Evolutionary conservation across 2,888 invertebrate species (phyloP).

Genomic region (Ypsolopha scabrella): DNA sequence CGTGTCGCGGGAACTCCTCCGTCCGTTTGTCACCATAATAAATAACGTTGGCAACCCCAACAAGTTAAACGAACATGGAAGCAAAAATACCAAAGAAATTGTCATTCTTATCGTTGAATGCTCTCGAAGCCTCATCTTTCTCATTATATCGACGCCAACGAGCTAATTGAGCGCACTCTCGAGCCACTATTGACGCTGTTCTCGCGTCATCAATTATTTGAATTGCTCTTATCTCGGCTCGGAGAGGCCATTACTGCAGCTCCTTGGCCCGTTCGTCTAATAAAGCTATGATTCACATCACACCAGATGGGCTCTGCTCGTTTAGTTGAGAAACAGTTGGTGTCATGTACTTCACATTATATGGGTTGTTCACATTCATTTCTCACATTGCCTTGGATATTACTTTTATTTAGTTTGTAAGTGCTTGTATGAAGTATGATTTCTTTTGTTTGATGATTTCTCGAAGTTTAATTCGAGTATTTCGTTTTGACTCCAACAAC

Average conservation of each 20-base stretch:
- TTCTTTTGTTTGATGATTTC: too few relatives aligned
- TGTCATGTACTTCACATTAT: too few relatives aligned
- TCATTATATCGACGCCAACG: slow-evolving; percentile 10
- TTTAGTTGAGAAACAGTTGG: too few relatives aligned
- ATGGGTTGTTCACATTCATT: too few relatives aligned
- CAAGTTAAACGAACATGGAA: background rate
- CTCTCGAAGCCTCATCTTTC: background rate
- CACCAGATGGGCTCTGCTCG: background rate
- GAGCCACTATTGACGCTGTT: slow-evolving; percentile 11
- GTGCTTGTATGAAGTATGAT: too few relatives aligned
- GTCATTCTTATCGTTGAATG: background rate
- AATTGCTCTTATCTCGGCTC: slow-evolving; percentile 33
- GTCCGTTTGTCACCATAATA: slow-evolving; percentile 9
- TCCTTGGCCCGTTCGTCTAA: slow-evolving; percentile 16
- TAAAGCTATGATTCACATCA: slow-evolving; percentile 18
- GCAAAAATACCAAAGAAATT: background rate
- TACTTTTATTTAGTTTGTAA: too few relatives aligned
- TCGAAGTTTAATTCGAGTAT: too few relatives aligned
- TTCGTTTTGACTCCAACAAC: too few relatives aligned
- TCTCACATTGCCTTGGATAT: too few relatives aligned
- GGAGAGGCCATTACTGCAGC: slow-evolving; percentile 24
- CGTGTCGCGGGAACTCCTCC: slow-evolving; percentile 21
- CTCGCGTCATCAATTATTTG: slow-evolving; percentile 36
- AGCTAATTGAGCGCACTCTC: slow-evolving; percentile 27
- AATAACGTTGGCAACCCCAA: background rate